phyloP scores from a whole-genome alignment of 2,888 invertebrate genomes.

The Belgica antarctica region DNA sequence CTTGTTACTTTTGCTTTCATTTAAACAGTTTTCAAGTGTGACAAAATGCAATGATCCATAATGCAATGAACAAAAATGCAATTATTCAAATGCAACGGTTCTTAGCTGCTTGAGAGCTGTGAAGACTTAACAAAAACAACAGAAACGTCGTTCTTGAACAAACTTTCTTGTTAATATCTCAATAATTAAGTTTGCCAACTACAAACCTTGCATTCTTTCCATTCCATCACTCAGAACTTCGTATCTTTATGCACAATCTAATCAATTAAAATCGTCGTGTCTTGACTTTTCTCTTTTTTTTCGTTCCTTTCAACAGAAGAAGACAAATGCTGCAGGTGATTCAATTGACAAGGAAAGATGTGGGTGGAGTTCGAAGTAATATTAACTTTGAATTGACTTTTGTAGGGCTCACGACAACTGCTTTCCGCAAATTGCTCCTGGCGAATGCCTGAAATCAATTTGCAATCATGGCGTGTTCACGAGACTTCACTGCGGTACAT shows the following conservation, averaged over 20 bases:
- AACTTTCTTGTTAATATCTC: no score
- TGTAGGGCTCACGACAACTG: constrained; percentile 74
- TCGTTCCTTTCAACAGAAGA: constrained; percentile 52
- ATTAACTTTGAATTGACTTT: constrained; percentile 13
- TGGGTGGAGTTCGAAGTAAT: constrained; percentile 46
- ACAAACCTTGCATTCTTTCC: no score
- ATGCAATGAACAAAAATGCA: no score
- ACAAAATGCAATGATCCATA: no score
- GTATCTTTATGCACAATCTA: no score
- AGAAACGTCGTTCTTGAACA: no score
- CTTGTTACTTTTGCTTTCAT: background rate
- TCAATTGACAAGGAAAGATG: constrained; percentile 60
- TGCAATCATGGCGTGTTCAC: constrained; percentile 70
- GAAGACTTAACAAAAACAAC: no score
- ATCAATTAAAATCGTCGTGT: no score
- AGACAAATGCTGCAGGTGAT: constrained; percentile 71
- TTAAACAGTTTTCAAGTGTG: background rate
- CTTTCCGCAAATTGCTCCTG: constrained; percentile 60
- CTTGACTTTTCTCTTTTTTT: background rate
- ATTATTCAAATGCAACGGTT: no score
- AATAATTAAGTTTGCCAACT: no score
- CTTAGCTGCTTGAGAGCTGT: no score
- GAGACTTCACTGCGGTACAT: constrained; percentile 65
- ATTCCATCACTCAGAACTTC: no score
- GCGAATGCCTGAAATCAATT: constrained; percentile 63